Conservation (phyloP, 2,888 invertebrate species). For the Cantharis rufa region DNA sequence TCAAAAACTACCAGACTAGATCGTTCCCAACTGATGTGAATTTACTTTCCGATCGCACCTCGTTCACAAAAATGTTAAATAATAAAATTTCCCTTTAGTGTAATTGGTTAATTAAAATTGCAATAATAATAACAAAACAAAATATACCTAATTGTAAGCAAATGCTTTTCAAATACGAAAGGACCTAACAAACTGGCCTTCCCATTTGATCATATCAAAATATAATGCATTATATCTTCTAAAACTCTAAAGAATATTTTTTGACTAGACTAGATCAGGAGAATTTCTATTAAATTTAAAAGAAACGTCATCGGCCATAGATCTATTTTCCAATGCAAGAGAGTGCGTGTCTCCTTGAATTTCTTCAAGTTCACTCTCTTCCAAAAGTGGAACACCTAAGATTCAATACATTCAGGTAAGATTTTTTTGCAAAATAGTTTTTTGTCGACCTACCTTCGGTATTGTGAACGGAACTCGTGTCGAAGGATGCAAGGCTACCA, state of each 20-base stretch:
- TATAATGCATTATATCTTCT: background rate
- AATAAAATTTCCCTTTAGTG: background rate
- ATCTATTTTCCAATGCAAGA: slow-evolving; percentile 50
- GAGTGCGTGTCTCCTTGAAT: slow-evolving; percentile 46
- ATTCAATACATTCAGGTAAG: background rate
- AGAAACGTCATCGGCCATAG: slow-evolving; percentile 50
- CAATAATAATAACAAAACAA: background rate
- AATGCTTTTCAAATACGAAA: background rate
- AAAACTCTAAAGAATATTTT: background rate
- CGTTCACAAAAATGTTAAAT: background rate
- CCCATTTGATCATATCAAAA: background rate
- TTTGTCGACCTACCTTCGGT: slow-evolving; percentile 58
- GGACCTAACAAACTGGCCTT: background rate
- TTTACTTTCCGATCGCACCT: background rate
- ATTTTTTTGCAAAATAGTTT: background rate
- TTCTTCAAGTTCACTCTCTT: slow-evolving; percentile 55
- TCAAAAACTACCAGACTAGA: background rate
- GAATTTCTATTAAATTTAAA: slow-evolving; percentile 51
- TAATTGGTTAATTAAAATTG: background rate
- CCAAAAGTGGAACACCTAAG: slow-evolving; percentile 53
- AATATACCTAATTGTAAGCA: background rate
- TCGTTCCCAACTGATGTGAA: background rate
- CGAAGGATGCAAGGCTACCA: slow-evolving; percentile 61
- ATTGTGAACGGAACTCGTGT: slow-evolving; percentile 56
- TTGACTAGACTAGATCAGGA: slow-evolving; percentile 46